phyloP scores from a whole-genome alignment of 92 coral and sea anemone genomes.

The Parazoanthus swiftii region DNA sequence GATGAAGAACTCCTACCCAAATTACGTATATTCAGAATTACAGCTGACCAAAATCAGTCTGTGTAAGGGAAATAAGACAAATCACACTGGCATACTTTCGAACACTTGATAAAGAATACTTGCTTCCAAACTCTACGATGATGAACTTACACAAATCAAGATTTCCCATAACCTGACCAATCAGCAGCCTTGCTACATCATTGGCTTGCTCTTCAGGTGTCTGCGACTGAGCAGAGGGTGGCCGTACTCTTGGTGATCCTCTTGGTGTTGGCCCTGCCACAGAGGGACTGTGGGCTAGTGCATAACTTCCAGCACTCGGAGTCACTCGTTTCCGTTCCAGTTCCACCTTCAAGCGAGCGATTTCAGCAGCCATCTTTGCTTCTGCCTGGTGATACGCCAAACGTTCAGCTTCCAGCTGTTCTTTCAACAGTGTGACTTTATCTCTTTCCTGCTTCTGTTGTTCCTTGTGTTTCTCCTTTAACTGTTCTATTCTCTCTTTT shows the following conservation, averaged over 20 bases:
- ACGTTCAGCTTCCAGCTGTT: constrained; percentile 59
- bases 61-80: too few relatives aligned
- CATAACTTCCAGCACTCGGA: neutral
- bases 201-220: constrained; percentile 27
- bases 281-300: constrained; percentile 32
- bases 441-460: constrained; percentile 52
- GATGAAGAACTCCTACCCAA: too few relatives aligned
- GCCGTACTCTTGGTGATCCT: constrained; percentile 34
- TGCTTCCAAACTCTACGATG: too few relatives aligned
- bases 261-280: constrained; percentile 38
- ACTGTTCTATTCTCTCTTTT: constrained; percentile 53
- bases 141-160: constrained; percentile 51
- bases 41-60: too few relatives aligned
- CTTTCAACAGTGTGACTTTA: constrained; percentile 53
- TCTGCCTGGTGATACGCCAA: constrained; percentile 51
- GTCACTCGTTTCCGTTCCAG: constrained; percentile 45
- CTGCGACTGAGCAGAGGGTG: constrained; percentile 33
- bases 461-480: constrained; percentile 51
- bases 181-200: constrained; percentile 47
- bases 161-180: constrained; percentile 52
- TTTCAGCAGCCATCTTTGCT: constrained; percentile 60
- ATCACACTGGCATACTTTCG: too few relatives aligned
- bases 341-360: constrained; percentile 54
- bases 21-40: too few relatives aligned
- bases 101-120: too few relatives aligned